Base-by-base conservation (phyloP, 2,797 vertebrate species). In the Neosilurus mollespiculum region DNA sequence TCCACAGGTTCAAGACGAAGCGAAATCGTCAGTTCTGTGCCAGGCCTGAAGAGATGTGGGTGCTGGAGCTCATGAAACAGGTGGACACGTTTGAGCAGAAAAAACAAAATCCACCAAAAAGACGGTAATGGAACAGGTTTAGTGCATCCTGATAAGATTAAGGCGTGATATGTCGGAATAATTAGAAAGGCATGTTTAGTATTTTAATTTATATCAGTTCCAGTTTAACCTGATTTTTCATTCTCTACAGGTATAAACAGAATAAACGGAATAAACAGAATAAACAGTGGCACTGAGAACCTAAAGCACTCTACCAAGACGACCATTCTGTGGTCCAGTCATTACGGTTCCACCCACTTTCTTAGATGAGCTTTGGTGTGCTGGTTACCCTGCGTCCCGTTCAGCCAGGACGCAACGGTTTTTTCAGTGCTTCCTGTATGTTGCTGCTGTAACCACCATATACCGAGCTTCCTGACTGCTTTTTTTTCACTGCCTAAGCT, bases 41-140 rank as follows among this genome's bases (percentile, higher is more conserved):
- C 0, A 20, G 95, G 84, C 93, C 93, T n/a, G 84, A 0, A 1
- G 62, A 90, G 0, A 6, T 0, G 0, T 95, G 94, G 94, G 94
- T 93, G 22, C 0, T 0, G 0, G 0, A 70, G 0, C 85, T 95
- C 69, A 88, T 81, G 75, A 6, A 3, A 0, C 71, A 0, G 18
- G 10, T 94, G 26, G 89, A 93, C 12, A 30, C 0, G 1, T 0
- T 12, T 18, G 0, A 15, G 12, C 4, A 1, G 53, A 24, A 4
- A 0, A 2, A 15, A 58, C 18, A 2, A 67, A 81, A 30, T 12
- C 0, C 5, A 22, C 0, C 1, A 4, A 51, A 18, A 70, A 59
- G 2, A 77, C 51, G 73, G 80, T 81, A 84, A 73, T 18, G 15
- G 30, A 49, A 58, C 15, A 2, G 5, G 24, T 20, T 30, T 75